Evolutionary conservation across 2,888 invertebrate genomes (phyloP).

Genomic region (Eudiplozoon nipponicum): DNA sequence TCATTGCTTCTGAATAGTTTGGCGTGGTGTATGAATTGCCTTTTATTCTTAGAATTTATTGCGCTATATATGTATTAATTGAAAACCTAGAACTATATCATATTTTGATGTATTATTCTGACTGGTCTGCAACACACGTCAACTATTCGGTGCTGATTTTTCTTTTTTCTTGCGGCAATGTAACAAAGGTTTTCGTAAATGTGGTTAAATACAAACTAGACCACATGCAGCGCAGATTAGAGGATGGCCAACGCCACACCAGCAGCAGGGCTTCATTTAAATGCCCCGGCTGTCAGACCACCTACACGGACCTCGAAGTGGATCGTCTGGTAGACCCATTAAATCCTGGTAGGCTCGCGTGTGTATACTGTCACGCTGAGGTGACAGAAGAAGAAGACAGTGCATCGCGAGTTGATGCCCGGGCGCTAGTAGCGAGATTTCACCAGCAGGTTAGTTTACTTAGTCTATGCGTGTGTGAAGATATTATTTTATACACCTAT

Average conservation of each 20-base stretch:
- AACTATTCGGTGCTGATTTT: too few species aligned
- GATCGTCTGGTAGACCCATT: conserved; percentile 40
- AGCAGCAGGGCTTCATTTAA: conserved; percentile 76
- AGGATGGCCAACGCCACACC: conserved; percentile 67
- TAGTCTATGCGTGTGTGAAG: too few species aligned
- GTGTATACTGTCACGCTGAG: conserved; percentile 54
- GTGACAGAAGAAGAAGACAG: conserved; percentile 78
- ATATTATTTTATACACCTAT: too few species aligned
- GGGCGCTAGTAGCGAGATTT: conserved; percentile 41
- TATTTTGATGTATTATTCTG: too few species aligned
- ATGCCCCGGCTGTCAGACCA: conserved; percentile 57
- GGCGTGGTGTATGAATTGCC: too few species aligned
- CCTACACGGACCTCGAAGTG: conserved; percentile 67
- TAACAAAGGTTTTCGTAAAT: conserved; percentile 48
- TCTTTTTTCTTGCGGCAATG: too few species aligned
- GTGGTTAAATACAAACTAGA: conserved; percentile 85
- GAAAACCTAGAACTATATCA: too few species aligned
- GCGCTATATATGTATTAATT: too few species aligned
- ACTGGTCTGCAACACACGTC: too few species aligned
- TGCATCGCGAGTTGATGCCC: conserved; percentile 60
- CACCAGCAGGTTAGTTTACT: conserved; percentile 13
- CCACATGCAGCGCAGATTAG: conserved; percentile 67
- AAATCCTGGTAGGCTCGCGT: conserved; percentile 29
- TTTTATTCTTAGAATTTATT: too few species aligned
- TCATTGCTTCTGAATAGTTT: too few species aligned